Evolutionary conservation across 1,140 invertebrate genomes (phyloP), one percentile per base, ranked within the genome.

Genomic region (Eupeodes corollae): DNA sequence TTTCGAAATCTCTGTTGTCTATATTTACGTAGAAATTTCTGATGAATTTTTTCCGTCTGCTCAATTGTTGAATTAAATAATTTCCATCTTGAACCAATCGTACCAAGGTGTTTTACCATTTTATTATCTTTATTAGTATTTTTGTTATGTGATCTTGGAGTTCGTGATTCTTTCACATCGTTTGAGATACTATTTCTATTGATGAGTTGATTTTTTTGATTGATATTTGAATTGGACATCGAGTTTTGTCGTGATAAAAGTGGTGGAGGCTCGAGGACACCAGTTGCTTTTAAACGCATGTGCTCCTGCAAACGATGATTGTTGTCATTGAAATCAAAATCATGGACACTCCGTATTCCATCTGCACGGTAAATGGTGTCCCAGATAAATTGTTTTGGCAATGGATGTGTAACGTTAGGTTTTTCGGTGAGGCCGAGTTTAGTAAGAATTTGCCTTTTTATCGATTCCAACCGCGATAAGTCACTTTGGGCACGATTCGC

Each of bases 401-500:
- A 63, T 10, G 77, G 77, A 40, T 75, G 67, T 6, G 80, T 83
- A 15, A 86, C 77, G 56, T 86, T 85, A 15, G 84, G 84, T 47
- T 79, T 77, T 10, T 68, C 66, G 35, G 73, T 74, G 14, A 87
- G 70, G 6, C 83, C 83, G 46, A 87, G 71, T 63, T 86, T 87
- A 8, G 75, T 76, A 12, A 87, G 67, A 50, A 87, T 86, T 65
- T 86, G 83, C 40, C 77, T 75, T 59, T 86, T 86, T 54, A 87
- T 86, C 2, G 82, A 80, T 58, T 86, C 83, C 26, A 87, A 67
- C 41, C 84, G 72, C 18, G 83, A 63, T 16, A 73, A 70, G 52
- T 84, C 80, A 41, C 54, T 66, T 21, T 52, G 54, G 42, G 49
- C 47, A 47, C 56, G 55, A 50, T 47, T 45, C 39, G 40, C 46